Percentiles rank a stretch among this genome's conserved stretches.
phyloP scores from a whole-genome alignment of 1,140 invertebrate species.

The Odontomachus brunneus region DNA sequence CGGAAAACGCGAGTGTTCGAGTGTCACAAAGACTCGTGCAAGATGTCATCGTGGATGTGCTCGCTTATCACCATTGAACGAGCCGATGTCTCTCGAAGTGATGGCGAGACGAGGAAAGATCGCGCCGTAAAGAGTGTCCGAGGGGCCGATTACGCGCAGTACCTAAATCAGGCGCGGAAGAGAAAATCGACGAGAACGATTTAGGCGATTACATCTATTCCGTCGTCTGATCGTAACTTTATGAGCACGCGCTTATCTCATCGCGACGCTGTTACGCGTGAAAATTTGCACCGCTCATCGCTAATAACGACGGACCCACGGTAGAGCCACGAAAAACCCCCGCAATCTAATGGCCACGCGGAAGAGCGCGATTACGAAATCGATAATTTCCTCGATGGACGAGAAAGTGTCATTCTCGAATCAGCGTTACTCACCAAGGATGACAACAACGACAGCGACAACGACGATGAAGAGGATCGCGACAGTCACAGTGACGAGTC shows the following conservation, averaged over 20 bases:
- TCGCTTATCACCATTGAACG: background rate
- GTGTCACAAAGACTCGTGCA: slow-evolving; percentile 33
- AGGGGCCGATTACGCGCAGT: slow-evolving; percentile 16
- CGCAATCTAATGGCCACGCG: slow-evolving; percentile 16
- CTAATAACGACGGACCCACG: slow-evolving; percentile 24
- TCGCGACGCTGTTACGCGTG: too few species aligned
- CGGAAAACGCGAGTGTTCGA: slow-evolving; percentile 1
- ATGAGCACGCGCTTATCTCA: slow-evolving; percentile 9
- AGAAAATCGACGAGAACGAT: slow-evolving; percentile 34
- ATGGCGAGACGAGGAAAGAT: background rate
- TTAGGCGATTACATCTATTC: slow-evolving; percentile 31
- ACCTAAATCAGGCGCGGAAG: slow-evolving; percentile 39
- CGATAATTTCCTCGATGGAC: slow-evolving; percentile 13
- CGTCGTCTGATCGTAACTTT: background rate
- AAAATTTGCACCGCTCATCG: slow-evolving; percentile 31
- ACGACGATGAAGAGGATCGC: too few species aligned
- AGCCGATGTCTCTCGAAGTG: slow-evolving; percentile 10
- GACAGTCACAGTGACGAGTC: slow-evolving; percentile 13
- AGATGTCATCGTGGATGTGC: background rate
- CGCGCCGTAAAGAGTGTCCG: background rate
- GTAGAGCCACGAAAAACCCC: background rate
- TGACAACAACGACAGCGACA: too few species aligned
- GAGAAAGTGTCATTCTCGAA: slow-evolving; percentile 34
- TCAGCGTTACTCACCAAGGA: background rate
- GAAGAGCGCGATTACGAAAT: slow-evolving; percentile 47